Conservation (phyloP, 2,113 vertebrate genomes). For the Pelodiscus sinensis region DNA sequence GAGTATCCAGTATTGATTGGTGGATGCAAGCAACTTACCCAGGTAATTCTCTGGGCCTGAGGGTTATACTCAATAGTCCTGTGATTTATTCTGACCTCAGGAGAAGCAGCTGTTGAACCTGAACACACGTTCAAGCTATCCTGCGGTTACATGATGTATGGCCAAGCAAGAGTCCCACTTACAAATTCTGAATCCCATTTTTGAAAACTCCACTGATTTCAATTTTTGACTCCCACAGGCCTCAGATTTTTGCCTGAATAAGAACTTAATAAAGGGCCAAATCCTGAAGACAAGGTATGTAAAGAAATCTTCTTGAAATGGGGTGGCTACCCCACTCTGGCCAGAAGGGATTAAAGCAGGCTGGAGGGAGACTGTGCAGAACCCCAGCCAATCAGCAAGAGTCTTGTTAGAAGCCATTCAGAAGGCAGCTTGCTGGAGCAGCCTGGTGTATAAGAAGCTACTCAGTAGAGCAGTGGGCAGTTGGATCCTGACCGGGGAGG, state of each 20-base stretch:
- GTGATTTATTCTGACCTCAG: neutral
- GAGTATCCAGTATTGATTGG: rapidly evolving
- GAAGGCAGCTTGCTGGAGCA: no score
- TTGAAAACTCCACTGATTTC: conserved; percentile 14
- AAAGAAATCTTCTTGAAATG: no score
- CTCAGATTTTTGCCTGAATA: conserved; percentile 16
- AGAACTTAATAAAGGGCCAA: conserved; percentile 27
- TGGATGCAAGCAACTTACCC: neutral
- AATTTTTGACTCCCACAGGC: conserved; percentile 47
- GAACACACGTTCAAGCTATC: conserved; percentile 8
- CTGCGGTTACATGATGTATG: neutral
- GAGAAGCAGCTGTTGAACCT: conserved; percentile 30
- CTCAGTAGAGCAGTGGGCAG: no score
- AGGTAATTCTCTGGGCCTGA: conserved; percentile 9
- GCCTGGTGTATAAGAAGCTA: no score
- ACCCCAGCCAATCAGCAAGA: no score
- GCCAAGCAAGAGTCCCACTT: conserved; percentile 62
- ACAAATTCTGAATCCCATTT: conserved; percentile 42
- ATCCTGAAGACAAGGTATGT: neutral
- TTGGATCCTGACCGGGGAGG: no score
- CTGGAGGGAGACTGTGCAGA: no score
- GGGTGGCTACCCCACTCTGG: no score
- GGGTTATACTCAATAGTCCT: rapidly evolving
- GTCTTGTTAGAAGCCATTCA: no score
- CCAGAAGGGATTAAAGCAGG: no score